Conservation (phyloP, 1,140 invertebrate species). For the Bemisia tabaci region DNA sequence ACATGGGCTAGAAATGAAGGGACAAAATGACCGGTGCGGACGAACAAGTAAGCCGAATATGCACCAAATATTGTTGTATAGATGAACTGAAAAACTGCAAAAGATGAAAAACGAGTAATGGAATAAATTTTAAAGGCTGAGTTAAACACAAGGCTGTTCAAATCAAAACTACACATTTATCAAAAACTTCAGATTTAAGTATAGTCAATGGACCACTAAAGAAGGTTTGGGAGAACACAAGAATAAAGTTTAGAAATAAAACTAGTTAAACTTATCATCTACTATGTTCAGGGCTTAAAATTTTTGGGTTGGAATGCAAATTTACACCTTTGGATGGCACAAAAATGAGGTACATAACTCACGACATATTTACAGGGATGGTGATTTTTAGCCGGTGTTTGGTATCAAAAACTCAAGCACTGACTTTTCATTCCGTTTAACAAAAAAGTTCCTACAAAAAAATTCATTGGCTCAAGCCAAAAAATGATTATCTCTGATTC, state of each 20-base stretch:
- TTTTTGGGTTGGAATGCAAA: too few species aligned
- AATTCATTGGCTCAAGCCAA: too few species aligned
- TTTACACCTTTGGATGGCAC: too few species aligned
- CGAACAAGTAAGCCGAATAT: conserved; percentile 82
- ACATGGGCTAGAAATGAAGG: conserved; percentile 81
- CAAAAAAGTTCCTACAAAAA: too few species aligned
- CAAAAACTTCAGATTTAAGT: not conserved
- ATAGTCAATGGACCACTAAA: not conserved
- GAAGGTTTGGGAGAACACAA: not conserved
- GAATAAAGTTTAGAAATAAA: conserved; percentile 8
- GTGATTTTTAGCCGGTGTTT: too few species aligned
- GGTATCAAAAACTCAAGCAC: too few species aligned
- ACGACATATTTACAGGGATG: too few species aligned
- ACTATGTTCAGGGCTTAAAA: too few species aligned
- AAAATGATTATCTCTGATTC: too few species aligned
- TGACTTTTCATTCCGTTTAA: too few species aligned
- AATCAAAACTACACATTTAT: conserved; percentile 1
- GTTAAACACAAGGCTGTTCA: conserved; percentile 5
- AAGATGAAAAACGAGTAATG: conserved; percentile 20
- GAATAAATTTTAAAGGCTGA: conserved; percentile 7
- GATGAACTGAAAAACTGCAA: conserved; percentile 69
- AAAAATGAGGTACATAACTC: too few species aligned
- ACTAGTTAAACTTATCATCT: too few species aligned
- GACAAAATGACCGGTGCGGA: conserved; percentile 68
- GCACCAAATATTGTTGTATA: conserved; percentile 89